Percentiles rank a stretch among this genome's conserved stretches.
Evolutionary conservation across 2,888 invertebrate species (phyloP).

Genomic region (Plemyria rubiginata): DNA sequence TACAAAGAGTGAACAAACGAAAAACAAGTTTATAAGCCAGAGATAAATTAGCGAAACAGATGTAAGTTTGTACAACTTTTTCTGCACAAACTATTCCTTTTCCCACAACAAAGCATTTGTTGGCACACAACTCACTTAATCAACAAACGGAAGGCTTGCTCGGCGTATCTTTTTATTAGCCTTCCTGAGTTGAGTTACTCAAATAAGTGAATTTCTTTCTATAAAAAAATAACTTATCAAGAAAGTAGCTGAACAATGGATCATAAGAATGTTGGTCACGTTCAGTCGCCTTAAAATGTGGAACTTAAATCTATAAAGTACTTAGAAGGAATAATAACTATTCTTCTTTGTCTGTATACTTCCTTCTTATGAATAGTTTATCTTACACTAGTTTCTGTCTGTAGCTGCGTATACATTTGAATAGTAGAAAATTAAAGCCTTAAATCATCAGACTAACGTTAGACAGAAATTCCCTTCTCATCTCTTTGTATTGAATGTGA

Average conservation of each 20-base stretch:
- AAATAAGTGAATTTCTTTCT: conserved; percentile 78
- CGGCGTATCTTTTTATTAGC: conserved; percentile 68
- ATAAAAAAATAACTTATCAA: conserved; percentile 62
- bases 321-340: conserved; percentile 77
- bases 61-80: conserved; percentile 29
- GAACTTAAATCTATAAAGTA: conserved; percentile 81
- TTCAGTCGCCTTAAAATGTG: conserved; percentile 81
- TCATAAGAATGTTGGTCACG: conserved; percentile 73
- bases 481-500: too few relatives aligned
- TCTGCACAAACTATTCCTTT: conserved; percentile 27
- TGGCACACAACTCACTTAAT: conserved; percentile 58
- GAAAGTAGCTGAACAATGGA: conserved; percentile 75
- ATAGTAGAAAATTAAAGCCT: too few relatives aligned
- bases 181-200: conserved; percentile 73
- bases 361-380: conserved; percentile 71
- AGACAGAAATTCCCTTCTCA: too few relatives aligned
- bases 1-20: neutral
- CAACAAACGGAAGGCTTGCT: conserved; percentile 65
- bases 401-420: neutral
- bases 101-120: conserved; percentile 34
- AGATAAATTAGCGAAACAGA: conserved; percentile 33
- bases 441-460: too few relatives aligned
- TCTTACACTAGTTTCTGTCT: conserved; percentile 37
- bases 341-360: conserved; percentile 67
- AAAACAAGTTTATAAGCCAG: conserved; percentile 14